Percentiles rank a stretch among this genome's conserved stretches.
These are phyloP conservation scores for Phoxinus dragarum DNA, from an alignment of 2,797 vertebrate genomes.

Conservation along the genomic window DNA sequence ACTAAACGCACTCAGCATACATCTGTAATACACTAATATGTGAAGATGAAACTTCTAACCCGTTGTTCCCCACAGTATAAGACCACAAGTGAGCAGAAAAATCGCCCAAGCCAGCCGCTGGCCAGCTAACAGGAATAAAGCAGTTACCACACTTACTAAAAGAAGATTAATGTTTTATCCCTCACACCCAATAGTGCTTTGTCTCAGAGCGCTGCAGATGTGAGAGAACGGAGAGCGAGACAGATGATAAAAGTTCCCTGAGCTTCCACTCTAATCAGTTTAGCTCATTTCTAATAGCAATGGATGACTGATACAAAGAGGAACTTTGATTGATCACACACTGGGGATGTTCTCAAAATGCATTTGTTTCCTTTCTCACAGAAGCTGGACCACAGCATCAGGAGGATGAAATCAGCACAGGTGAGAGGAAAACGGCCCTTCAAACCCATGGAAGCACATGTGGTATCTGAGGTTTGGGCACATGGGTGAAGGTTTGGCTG, in stretches of 20 bases:
- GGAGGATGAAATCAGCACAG: conserved; percentile 32
- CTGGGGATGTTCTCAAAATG: conserved; percentile 31
- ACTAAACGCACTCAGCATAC: conserved; percentile 4
- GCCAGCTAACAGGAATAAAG: conserved; percentile 46
- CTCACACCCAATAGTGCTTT: conserved; percentile 31
- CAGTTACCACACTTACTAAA: conserved; percentile 48
- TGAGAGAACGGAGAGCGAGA: conserved; percentile 20
- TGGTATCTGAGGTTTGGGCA: not conserved
- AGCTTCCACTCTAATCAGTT: conserved; percentile 49
- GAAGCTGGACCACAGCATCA: conserved; percentile 21
- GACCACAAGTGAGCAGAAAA: conserved; percentile 20
- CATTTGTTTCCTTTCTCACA: conserved; percentile 26
- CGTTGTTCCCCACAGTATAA: conserved; percentile 14
- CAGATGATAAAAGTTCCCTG: conserved; percentile 44
- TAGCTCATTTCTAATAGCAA: conserved; percentile 53
- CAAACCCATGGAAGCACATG: not conserved
- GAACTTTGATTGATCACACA: conserved; percentile 55
- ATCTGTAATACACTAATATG: not conserved
- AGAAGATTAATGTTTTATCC: conserved; percentile 57
- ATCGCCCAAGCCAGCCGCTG: conserved; percentile 11
- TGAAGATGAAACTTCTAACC: conserved; percentile 7
- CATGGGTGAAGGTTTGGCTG: not conserved
- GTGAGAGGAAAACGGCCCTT: conserved; percentile 11
- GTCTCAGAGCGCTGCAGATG: conserved; percentile 14
- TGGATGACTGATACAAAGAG: conserved; percentile 48